Base-by-base conservation (phyloP, 2,888 invertebrate genomes). In the Polia nebulosa region DNA sequence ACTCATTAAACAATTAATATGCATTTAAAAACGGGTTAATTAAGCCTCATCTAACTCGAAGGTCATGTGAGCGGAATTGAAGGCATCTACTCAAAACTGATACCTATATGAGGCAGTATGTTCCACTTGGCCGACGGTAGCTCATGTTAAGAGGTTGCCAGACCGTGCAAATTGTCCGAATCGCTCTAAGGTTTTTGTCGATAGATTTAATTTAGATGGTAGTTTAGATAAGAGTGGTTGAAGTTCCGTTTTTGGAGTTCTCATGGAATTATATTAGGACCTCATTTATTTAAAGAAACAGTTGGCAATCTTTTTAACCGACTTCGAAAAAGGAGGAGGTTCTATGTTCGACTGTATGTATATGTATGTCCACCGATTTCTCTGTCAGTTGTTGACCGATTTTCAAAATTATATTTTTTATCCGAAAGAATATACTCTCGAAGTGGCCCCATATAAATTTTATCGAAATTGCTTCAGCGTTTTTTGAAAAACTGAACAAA, bases 111-210 rank as follows among this genome's bases (percentile, higher is more conserved):
- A 53, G 25, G 57, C 34, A 44, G 60, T 55, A 41, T 72, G 84
- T 84, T 84, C 84, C 84, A 81, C 79, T 72, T 57, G 68, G 84
- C 53, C 22, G 72, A 32, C 57, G 62, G 49, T 59, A 53, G 36
- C 53, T 64, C 64, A 68, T 60, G 52, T 81, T 63, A 72, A n/a
- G 25, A 52, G 36, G 27, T 56, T 65, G 60, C 62, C 52, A 83
- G 84, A 82, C 79, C 84, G 68, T 81, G 65, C 82, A 83, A 72
- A 80, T 80, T 76, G 41, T 64, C 57, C 59, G 71, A 80, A 80
- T 57, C 4, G 27, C 11, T 44, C 13, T 51, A 39, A 59, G 36
- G 61, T 76, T 76, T 80, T 62, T 80, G 69, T 59, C 81, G 59
- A 76, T 76, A 55, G 41, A 49, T 61, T 52, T 68, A 58, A 79